Evolutionary conservation across 2,113 vertebrate species (phyloP), one percentile per base, ranked within the genome.

Genomic region (Pungitius pungitius): DNA sequence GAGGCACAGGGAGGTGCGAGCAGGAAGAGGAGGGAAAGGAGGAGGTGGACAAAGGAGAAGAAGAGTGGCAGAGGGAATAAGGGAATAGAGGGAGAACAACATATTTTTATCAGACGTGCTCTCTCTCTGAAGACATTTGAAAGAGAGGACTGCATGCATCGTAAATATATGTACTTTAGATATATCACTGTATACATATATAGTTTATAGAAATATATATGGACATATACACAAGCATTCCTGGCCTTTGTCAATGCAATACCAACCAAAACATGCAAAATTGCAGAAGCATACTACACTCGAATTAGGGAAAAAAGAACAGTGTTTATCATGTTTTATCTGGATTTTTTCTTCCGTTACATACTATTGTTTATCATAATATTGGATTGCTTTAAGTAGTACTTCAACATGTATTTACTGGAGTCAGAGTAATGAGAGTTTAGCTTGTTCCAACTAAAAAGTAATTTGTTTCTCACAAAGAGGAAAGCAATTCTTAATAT

Each of bases 261-360:
- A 81, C 76, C 85, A 91, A 89, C 87, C 85, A 89, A 88, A 85
- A 85, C 93, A 94, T 94, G 93, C 93, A 93, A 85, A 86, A 63
- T 30, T 81, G 61, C 47, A 69, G 87, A 90, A 91, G 91, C 90
- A 89, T 89, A 91, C 84, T 81, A 82, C 78, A 65, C 54, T 86
- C n/a, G n/a, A 70, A 62, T 64, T 72, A 74, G 56, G 61, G 62
- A 74, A 66, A 63, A 33, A 47, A 73, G 49, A 63, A 17, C 11
- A 30, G 10, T n/a, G 6, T 79, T 74, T 57, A 3, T 75, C 27
- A 51, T 62, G 3, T 65, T 59, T 64, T 61, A 49, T 73, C 51
- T 13, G 11, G n/a, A 6, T 78, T 6, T 65, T 65, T 66, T 59
- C 60, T 75, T 73, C 69, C 20, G 26, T 71, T 65, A 67, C 59